phyloP scores from a whole-genome alignment of 2,888 invertebrate species.

The Lasioglossum lativentre region DNA sequence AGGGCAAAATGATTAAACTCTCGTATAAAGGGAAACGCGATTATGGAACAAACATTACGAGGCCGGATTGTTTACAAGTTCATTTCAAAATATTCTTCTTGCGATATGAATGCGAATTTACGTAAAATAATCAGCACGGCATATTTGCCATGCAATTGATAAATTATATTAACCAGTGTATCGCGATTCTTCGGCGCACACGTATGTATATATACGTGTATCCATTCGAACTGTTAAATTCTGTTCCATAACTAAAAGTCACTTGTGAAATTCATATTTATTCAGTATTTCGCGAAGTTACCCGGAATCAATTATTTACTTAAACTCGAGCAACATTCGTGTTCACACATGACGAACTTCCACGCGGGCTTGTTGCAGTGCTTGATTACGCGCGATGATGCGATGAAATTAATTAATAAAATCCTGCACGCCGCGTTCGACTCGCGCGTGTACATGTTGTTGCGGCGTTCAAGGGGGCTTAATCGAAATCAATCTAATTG shows the following conservation, averaged over 20 bases:
- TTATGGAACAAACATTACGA: background rate
- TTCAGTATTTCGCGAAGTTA: constrained; percentile 10
- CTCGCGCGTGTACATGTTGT: constrained; percentile 10
- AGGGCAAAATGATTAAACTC: background rate
- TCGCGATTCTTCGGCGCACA: background rate
- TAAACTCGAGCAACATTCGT: constrained; percentile 32
- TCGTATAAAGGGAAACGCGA: background rate
- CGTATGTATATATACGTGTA: background rate
- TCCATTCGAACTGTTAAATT: background rate
- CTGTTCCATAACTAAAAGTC: background rate
- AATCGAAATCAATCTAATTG: constrained; percentile 42
- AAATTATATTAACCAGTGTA: background rate
- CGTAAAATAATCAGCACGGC: background rate
- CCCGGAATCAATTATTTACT: constrained; percentile 30
- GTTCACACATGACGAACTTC: constrained; percentile 25
- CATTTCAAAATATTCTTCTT: background rate
- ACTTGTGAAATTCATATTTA: background rate
- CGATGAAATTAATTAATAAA: constrained; percentile 58
- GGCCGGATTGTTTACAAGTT: background rate
- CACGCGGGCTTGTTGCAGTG: constrained; percentile 18
- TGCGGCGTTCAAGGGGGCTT: constrained; percentile 23
- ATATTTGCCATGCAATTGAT: background rate
- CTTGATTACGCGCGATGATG: constrained; percentile 49
- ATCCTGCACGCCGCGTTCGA: constrained; percentile 23
- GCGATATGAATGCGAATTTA: background rate